Evolutionary conservation across 2,113 vertebrate species (phyloP), one percentile per base, ranked within the genome.

Genomic region (human): DNA sequence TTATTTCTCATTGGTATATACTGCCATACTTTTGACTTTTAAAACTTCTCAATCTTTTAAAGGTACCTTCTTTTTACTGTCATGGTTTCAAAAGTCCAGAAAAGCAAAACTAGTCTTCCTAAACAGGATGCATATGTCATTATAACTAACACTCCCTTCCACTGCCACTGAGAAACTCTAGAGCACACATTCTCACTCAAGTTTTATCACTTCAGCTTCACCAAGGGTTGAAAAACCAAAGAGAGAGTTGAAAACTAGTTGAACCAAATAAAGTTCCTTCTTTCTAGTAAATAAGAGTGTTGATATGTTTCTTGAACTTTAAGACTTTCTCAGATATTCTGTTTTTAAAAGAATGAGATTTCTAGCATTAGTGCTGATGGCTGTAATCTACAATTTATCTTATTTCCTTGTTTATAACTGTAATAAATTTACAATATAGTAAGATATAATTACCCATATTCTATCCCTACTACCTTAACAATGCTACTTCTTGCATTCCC

Each of bases 61-160:
- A 83, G 6, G 18, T 84, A 83, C 48, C 78, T 79, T 20, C 38
- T 83, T 78, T 76, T 48, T 89, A 96, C 32, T 57, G 55, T 81
- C 50, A 94, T 89, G 38, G 27, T 81, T 92, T 94, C 45, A 79
- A 66, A 89, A 80, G 72, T 92, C 45, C 38, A 92, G 20, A 81
- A 96, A 97, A 96, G 78, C 59, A 72, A 94, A 90, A 72, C 22
- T 66, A 89, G 32, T 43, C 85, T 94, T 90, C 73, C 89, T 80
- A 59, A 94, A 89, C 27, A 85, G 4, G 16, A 35, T 64, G 79
- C 30, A 22, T 30, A 75, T 17, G 6, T 70, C 27, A 79, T 86
- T 75, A 68, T n/a, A 92, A 88, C 18, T 68, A 94, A 84, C 11
- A 61, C 10, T 85, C 20, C 68, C 55, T 75, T 92, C 68, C 13